phyloP scores from a whole-genome alignment of 1,140 invertebrate species.

The Hylaeus anthracinus region DNA sequence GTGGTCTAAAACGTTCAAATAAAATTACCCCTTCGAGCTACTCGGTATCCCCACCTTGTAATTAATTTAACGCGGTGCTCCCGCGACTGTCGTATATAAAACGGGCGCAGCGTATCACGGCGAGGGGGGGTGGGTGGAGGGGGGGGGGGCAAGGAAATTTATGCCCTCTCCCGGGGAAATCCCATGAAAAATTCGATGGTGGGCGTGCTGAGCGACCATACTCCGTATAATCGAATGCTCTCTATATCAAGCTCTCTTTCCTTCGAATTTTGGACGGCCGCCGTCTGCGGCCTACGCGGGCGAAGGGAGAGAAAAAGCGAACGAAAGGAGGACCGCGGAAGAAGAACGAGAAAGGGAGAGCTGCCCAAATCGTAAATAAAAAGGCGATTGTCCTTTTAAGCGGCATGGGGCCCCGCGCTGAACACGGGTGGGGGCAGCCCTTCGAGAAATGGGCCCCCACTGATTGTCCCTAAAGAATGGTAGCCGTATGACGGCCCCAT shows the following conservation, averaged over 20 bases:
- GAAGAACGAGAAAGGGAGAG: constrained; percentile 30
- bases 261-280: constrained; percentile 41
- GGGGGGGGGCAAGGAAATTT: constrained; percentile 21
- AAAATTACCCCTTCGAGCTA: too few relatives aligned
- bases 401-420: constrained; percentile 55
- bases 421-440: constrained; percentile 37
- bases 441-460: constrained; percentile 51
- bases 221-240: background rate
- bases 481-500: constrained; percentile 73
- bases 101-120: constrained; percentile 13
- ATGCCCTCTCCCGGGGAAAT: constrained; percentile 37
- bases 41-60: background rate
- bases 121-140: too few relatives aligned
- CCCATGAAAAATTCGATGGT: constrained; percentile 44
- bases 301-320: constrained; percentile 8
- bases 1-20: too few relatives aligned
- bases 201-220: constrained; percentile 13
- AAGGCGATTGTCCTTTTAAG: constrained; percentile 78
- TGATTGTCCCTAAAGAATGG: constrained; percentile 74
- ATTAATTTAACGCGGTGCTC: constrained; percentile 46
- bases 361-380: constrained; percentile 76
- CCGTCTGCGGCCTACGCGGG: background rate
- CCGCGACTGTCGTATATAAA: background rate
- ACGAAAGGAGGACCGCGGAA: constrained; percentile 13
- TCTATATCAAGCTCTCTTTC: too few relatives aligned